Percentiles rank a stretch among this genome's conserved stretches.
Conservation (phyloP, 30 jellyfish, hydroid and myxozoan genomes). For the Catostylus mosaicus region DNA sequence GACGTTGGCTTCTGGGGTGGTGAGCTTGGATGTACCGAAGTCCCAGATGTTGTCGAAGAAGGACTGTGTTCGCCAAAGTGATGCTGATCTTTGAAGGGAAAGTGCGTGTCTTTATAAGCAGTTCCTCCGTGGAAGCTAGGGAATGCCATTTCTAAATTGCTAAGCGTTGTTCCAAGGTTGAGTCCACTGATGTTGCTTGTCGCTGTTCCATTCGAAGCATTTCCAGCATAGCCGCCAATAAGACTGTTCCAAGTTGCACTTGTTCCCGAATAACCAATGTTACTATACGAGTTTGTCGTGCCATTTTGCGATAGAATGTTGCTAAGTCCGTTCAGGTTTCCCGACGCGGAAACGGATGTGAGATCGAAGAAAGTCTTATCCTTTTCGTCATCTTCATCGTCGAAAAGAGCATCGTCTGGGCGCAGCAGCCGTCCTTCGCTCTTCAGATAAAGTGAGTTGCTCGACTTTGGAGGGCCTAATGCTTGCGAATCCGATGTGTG, state of each 20-base stretch:
- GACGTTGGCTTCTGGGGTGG: conserved; percentile 80
- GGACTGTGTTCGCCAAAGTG: conserved; percentile 76
- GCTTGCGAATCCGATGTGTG: conserved; percentile 73
- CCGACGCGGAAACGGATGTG: conserved; percentile 70
- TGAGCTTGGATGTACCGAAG: conserved; percentile 44
- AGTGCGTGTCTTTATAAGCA: conserved; percentile 54
- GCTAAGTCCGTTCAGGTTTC: conserved; percentile 53
- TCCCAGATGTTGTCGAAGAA: conserved; percentile 38
- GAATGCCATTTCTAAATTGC: conserved; percentile 61
- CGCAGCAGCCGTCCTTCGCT: conserved; percentile 69
- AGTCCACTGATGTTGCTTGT: conserved; percentile 53
- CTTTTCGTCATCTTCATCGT: conserved; percentile 74
- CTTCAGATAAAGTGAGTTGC: conserved; percentile 48
- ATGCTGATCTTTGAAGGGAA: conserved; percentile 75
- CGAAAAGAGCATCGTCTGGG: conserved; percentile 80
- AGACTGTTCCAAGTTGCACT: conserved; percentile 59
- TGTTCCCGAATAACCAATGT: conserved; percentile 53
- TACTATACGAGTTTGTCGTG: conserved; percentile 37
- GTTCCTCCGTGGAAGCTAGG: conserved; percentile 68
- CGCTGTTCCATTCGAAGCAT: conserved; percentile 47
- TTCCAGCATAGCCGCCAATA: conserved; percentile 27
- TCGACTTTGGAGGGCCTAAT: conserved; percentile 69
- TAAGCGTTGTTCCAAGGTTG: conserved; percentile 55
- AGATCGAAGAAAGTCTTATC: conserved; percentile 83
- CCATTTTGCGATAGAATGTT: conserved; percentile 54